Evolutionary conservation across 2,113 vertebrate species (phyloP), one percentile per base, ranked within the genome.

Genomic region (Oxyura jamaicensis): DNA sequence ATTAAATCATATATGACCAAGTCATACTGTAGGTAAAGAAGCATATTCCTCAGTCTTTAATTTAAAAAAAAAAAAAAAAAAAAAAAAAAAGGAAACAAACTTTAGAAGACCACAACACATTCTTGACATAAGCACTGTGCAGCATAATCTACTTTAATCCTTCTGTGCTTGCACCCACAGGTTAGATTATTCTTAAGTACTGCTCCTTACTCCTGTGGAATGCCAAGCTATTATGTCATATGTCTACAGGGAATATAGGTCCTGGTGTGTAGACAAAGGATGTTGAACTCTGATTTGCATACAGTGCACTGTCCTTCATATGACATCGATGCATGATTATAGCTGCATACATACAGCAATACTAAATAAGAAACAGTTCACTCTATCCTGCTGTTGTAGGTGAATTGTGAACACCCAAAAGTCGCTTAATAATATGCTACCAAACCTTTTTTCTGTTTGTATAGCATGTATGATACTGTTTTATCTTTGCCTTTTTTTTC

Each of bases 81-180:
- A 16, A 5, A 13, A 12, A n/a, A n/a, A n/a, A n/a, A n/a, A n/a
- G n/a, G 48, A 66, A 53, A 35, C 0, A 3, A 60, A 48, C 46
- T 48, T 48, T 19, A 21, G 46, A 48, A 18, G 53, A 89, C 14
- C 26, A 35, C 2, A 41, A 23, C 12, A 44, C 28, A 66, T 95
- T 97, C 82, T 58, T 93, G 33, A 36, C 71, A 42, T 85, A 58
- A 82, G 17, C 62, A 75, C 75, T 88, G 76, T 62, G 77, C 85
- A 88, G 48, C 58, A 41, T 44, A 16, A 9, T 42, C 44, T 86
- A 31, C 63, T 71, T 50, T 75, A 80, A 95, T 87, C 74, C 74
- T 33, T 36, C 63, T 3, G 6, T 42, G 82, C 67, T 56, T 90
- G 82, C 53, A 6, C 92, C 22, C 67, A 46, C 87, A 90, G 85